These are phyloP conservation scores for Diogma glabrata DNA, from an alignment of 2,888 invertebrate genomes.

Conservation along the genomic window DNA sequence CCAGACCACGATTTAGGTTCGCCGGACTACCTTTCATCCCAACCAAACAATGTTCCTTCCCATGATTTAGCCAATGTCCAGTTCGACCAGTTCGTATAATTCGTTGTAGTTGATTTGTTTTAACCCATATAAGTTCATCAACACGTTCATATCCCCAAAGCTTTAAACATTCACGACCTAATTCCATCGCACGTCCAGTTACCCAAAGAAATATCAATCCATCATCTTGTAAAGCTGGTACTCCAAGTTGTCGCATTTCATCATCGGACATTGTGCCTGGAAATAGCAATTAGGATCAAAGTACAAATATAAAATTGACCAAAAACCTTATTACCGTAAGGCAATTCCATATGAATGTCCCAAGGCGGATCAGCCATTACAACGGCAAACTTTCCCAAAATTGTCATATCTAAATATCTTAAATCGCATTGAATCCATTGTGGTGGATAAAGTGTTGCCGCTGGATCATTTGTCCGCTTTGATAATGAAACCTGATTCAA, in stretches of 20 bases:
- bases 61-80: conserved; percentile 98
- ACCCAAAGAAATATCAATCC: conserved; percentile 97
- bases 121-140: conserved; percentile 98
- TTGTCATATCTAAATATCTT: conserved; percentile 41
- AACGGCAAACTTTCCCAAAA: conserved; percentile 85
- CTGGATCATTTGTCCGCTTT: conserved; percentile 32
- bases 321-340: conserved; percentile 74
- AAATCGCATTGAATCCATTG: conserved; percentile 98
- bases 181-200: conserved; percentile 73
- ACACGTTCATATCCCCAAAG: conserved; percentile 88
- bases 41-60: conserved; percentile 93
- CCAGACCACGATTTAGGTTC: conserved; percentile 82
- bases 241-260: conserved; percentile 92
- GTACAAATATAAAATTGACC: neutral
- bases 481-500: conserved; percentile 19
- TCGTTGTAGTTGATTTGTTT: conserved; percentile 93
- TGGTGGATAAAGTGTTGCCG: conserved; percentile 67
- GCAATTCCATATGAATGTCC: conserved; percentile 99
- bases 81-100: conserved; percentile 95
- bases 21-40: conserved; percentile 94
- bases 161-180: conserved; percentile 89
- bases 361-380: conserved; percentile 99
- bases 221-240: conserved; percentile 89
- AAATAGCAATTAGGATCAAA: neutral
- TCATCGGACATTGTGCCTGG: conserved; percentile 86